Percentiles rank a stretch among this genome's conserved stretches.
Conservation (phyloP, 1,140 invertebrate species). For the Diachasmimorpha longicaudata region DNA sequence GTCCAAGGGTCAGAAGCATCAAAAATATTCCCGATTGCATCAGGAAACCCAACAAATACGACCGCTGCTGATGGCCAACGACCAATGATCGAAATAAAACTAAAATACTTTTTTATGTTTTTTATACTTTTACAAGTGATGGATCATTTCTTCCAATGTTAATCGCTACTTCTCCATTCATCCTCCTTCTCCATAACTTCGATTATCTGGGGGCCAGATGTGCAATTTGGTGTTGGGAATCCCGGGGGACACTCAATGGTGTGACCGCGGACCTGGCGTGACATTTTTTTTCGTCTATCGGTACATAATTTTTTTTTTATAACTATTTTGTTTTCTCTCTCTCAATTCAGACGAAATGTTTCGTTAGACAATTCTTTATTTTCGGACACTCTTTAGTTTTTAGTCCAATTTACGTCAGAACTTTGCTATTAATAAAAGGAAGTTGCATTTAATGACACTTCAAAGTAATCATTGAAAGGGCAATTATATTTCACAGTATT, state of each 20-base stretch:
- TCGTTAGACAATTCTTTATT: background rate
- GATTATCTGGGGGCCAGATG: background rate
- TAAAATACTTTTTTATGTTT: conserved; percentile 5
- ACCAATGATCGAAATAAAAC: background rate
- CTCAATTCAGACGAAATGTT: conserved; percentile 17
- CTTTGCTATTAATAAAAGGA: too few species aligned
- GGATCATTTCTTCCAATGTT: conserved; percentile 47
- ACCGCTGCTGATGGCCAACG: conserved; percentile 49
- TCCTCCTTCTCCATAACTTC: background rate
- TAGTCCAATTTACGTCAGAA: background rate
- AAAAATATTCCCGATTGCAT: conserved; percentile 60
- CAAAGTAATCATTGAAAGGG: conserved; percentile 10
- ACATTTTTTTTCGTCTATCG: conserved; percentile 50
- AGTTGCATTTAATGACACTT: too few species aligned
- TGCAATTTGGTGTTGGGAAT: conserved; percentile 1
- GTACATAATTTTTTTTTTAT: conserved; percentile 49
- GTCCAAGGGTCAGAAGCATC: conserved; percentile 66
- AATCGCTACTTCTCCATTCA: conserved; percentile 20
- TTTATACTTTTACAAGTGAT: background rate
- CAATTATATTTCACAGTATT: background rate
- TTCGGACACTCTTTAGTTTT: conserved; percentile 3
- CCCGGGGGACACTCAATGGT: conserved; percentile 14
- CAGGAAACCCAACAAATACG: conserved; percentile 33
- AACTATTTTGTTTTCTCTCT: conserved; percentile 40
- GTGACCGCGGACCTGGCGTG: conserved; percentile 7